phyloP scores from a whole-genome alignment of 2,797 vertebrate genomes.

The Rhabdophis nuchalis region DNA sequence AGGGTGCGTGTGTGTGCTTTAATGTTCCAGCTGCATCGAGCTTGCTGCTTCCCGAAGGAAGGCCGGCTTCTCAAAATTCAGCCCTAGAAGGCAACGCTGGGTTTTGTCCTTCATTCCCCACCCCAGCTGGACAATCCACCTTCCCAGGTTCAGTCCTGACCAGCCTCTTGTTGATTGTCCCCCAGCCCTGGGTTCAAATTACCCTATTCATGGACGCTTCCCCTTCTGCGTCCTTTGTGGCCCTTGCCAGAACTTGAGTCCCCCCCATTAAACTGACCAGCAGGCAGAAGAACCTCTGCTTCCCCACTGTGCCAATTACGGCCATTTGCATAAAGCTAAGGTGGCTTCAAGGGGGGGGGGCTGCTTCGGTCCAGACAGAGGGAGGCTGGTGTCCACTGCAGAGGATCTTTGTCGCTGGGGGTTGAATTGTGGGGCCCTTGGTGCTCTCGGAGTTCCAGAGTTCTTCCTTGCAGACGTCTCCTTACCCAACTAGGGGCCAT shows the following conservation, averaged over 20 bases:
- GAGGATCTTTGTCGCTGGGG: neutral
- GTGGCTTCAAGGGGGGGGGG: neutral
- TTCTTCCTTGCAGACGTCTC: neutral
- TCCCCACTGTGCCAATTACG: neutral
- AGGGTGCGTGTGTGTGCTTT: neutral
- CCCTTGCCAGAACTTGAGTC: neutral
- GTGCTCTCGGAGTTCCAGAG: neutral
- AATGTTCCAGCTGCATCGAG: constrained; percentile 36
- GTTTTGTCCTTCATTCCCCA: neutral
- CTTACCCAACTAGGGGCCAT: neutral
- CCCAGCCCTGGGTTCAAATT: neutral
- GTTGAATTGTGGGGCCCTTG: no score
- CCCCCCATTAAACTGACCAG: neutral
- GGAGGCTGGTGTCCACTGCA: neutral
- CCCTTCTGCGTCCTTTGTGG: neutral
- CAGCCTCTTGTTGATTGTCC: neutral
- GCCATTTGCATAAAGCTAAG: neutral
- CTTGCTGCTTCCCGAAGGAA: constrained; percentile 17
- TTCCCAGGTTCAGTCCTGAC: neutral
- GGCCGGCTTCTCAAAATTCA: neutral
- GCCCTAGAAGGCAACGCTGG: neutral
- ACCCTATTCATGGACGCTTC: neutral
- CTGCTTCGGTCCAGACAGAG: neutral
- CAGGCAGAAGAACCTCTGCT: neutral
- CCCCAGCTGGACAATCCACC: neutral